Percentiles rank a stretch among this genome's conserved stretches.
Conservation (phyloP, 2,888 invertebrate genomes). For the Steinernema scapterisci region DNA sequence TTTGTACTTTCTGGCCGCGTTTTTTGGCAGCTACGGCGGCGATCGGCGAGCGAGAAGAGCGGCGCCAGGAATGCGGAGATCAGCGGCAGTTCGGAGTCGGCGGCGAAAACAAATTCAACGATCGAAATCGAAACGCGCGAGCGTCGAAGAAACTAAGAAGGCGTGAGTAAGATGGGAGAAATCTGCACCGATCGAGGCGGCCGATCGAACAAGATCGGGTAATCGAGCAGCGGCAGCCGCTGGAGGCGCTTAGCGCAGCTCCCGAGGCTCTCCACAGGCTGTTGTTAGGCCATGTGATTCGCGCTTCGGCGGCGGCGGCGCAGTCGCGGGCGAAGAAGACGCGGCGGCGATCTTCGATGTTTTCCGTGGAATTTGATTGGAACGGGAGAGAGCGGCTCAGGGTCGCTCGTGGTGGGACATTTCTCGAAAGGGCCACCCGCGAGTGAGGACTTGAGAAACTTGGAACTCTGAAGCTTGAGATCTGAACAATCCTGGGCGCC, state of each 20-base stretch:
- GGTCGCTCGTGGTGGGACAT: not conserved
- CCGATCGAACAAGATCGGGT: not conserved
- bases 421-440: too few relatives aligned
- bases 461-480: too few relatives aligned
- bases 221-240: not conserved
- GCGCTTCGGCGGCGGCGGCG: constrained; percentile 1
- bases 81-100: not conserved
- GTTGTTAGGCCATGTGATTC: constrained; percentile 23
- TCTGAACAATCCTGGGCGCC: too few relatives aligned
- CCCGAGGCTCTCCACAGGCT: constrained; percentile 1
- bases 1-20: too few relatives aligned
- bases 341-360: constrained; percentile 26
- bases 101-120: not conserved
- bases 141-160: not conserved
- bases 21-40: too few relatives aligned
- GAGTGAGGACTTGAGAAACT: too few relatives aligned
- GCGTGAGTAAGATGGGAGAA: not conserved
- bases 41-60: too few relatives aligned
- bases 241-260: not conserved
- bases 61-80: too few relatives aligned
- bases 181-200: not conserved
- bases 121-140: not conserved
- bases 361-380: constrained; percentile 29
- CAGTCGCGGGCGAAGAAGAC: constrained; percentile 20
- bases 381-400: not conserved